Evolutionary conservation across 2,797 vertebrate species (phyloP).

Genomic region (Anabas testudineus): DNA sequence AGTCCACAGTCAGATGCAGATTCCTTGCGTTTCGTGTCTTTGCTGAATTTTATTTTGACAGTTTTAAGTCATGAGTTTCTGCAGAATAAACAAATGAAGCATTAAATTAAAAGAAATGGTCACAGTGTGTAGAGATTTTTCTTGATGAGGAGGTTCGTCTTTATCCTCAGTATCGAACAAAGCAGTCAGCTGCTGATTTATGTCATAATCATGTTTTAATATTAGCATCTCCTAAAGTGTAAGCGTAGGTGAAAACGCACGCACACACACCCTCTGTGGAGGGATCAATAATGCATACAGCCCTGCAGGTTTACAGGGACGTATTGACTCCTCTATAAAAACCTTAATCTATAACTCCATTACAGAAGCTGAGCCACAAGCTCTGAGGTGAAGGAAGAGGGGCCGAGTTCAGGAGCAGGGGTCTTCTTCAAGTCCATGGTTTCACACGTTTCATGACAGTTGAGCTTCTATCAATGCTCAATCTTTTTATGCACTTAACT

Average conservation of each 20-base stretch:
- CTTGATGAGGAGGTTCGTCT: conserved; percentile 17
- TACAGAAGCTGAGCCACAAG: conserved; percentile 60
- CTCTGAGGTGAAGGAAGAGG: conserved; percentile 34
- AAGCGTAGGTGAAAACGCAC: conserved; percentile 60
- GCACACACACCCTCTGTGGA: conserved; percentile 31
- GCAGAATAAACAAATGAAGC: conserved; percentile 14
- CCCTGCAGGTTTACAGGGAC: conserved; percentile 69
- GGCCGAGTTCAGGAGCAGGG: conserved; percentile 9
- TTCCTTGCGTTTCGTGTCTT: background rate
- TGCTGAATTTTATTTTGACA: background rate
- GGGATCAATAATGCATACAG: conserved; percentile 75
- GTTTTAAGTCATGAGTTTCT: background rate
- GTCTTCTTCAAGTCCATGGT: conserved; percentile 8
- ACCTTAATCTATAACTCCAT: conserved; percentile 80
- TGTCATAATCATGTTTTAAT: conserved; percentile 76
- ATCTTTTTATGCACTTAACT: no score
- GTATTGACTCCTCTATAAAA: conserved; percentile 81
- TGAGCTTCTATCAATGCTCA: no score
- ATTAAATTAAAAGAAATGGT: background rate
- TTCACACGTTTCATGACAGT: background rate
- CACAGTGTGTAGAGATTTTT: background rate
- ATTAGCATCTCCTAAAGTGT: conserved; percentile 69
- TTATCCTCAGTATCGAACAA: conserved; percentile 46
- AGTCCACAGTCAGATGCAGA: background rate
- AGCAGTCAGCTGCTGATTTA: conserved; percentile 70